Evolutionary conservation across 2,797 vertebrate genomes (phyloP), one percentile per base, ranked within the genome.

Genomic region (Aulostomus chinensis): DNA sequence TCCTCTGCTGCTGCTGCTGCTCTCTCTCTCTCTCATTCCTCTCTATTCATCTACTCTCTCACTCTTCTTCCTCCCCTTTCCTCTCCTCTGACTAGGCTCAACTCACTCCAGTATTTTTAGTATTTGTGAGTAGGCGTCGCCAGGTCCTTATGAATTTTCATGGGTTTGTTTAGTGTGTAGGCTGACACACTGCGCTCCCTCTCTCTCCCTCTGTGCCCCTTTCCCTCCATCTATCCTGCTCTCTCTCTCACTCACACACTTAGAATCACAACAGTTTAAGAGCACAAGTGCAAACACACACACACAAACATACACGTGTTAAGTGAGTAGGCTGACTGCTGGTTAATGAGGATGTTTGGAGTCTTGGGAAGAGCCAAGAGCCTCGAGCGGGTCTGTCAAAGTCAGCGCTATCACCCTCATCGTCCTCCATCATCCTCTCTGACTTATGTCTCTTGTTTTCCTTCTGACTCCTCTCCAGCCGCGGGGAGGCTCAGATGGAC

Each of bases 141-240:
- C 83, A 80, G 83, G 80, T 79, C 77, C 85, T 89, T 76, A 87
- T 89, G 85, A 86, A 89, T 89, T 87, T 89, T 88, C 88, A 89
- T 89, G 83, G 81, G 81, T 88, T 89, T 84, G 85, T 85, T 88
- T 86, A 60, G 78, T 75, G 85, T 86, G 86, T 89, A 86, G 88
- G 88, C 84, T 85, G 85, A 80, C 83, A 80, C 66, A 54, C 73
- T 69, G 80, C 68, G 76, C 78, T 62, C 56, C 55, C 67, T 41
- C 57, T 52, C 64, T 50, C 65, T 37, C 70, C 42, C 30, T 33
- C 26, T 21, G n/a, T n/a, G n/a, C n/a, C n/a, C n/a, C n/a, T 4
- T 26, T 10, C 13, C 32, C 2, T 32, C 31, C n/a, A 15, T 32
- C 31, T 15, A 32, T 32, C 13, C n/a, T 22, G 31, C 48, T 12